phyloP scores from a whole-genome alignment of 2,797 vertebrate genomes.

The Acridotheres tristis region DNA sequence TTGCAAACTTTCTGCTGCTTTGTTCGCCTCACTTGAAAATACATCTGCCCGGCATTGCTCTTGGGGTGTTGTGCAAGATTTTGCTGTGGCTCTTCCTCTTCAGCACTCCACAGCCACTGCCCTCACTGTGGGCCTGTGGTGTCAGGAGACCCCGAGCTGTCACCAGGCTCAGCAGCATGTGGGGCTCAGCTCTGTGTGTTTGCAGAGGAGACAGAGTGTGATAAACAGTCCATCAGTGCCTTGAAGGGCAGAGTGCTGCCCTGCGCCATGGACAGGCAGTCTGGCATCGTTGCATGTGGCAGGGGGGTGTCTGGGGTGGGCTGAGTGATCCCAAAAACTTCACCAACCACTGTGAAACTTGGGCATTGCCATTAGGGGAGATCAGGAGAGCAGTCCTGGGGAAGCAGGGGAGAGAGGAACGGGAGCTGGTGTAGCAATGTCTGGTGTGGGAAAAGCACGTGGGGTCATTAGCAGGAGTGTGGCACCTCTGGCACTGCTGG shows the following conservation, averaged over 20 bases:
- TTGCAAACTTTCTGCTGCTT: not conserved
- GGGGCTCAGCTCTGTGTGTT: not conserved
- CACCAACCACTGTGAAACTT: not conserved
- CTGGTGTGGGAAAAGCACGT: not conserved
- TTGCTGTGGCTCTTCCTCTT: not conserved
- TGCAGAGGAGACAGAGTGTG: not conserved
- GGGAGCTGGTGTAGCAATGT: not conserved
- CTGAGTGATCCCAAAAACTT: not conserved
- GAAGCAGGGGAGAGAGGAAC: not conserved
- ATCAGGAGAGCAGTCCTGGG: not conserved
- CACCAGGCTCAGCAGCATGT: not conserved
- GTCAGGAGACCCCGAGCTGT: not conserved
- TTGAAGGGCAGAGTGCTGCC: not conserved
- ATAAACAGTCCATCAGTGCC: not conserved
- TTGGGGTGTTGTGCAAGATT: not conserved
- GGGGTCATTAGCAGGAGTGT: not conserved
- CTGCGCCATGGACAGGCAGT: rapidly evolving
- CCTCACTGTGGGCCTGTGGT: rapidly evolving
- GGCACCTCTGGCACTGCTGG: not conserved
- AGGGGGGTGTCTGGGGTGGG: not conserved
- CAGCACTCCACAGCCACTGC: not conserved
- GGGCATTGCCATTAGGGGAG: rapidly evolving
- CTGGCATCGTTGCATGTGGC: not conserved
- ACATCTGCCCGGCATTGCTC: not conserved
- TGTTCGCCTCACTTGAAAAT: not conserved